Base-by-base conservation (phyloP, 2,888 invertebrate genomes). In the Parnassius glacialis region DNA sequence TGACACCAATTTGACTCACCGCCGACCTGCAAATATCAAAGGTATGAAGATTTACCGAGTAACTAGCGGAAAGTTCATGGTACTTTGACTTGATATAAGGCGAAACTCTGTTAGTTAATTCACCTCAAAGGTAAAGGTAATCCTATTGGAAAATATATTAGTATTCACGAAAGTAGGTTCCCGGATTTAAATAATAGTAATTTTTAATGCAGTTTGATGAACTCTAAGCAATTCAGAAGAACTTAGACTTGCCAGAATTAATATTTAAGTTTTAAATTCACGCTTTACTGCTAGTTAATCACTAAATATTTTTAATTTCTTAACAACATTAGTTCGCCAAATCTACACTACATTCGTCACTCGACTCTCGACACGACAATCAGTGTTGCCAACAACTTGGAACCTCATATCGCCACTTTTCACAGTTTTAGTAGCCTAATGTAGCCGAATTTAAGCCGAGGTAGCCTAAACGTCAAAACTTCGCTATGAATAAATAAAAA, bases 111-210 rank as follows among this genome's bases (percentile, higher is more conserved):
- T 59, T 43, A 57, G n/a, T 57, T 58, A 34, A 52, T 44, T 56
- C 51, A 57, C 16, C 48, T 34, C 16, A 52, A 59, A 43, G 13
- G 41, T 16, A n/a, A 53, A 16, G 45, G 10, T 59, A 52, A 43
- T 50, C 50, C 13, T 42, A 48, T 41, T n/a, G 50, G n/a, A 48
- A 34, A 59, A 57, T 42, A 42, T 41, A 51, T 60, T 55, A 20
- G 55, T 42, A 68, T 71, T 68, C 61, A 70, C 69, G 67, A 81
- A 86, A 58, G 85, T 89, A 87, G 88, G 90, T 86, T 87, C 85
- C 87, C 86, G 87, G 87, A 87, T 84, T 81, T 48, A 84, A 71
- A 75, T 54, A n/a, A 42, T 11, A 9, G 34, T 34, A 34, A 34
- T 34, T 5, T 34, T 25, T 25, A 34, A 34, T 34, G 7, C 7